Evolutionary conservation across 2,888 invertebrate species (phyloP).

Genomic region (Aspidiotus destructor): DNA sequence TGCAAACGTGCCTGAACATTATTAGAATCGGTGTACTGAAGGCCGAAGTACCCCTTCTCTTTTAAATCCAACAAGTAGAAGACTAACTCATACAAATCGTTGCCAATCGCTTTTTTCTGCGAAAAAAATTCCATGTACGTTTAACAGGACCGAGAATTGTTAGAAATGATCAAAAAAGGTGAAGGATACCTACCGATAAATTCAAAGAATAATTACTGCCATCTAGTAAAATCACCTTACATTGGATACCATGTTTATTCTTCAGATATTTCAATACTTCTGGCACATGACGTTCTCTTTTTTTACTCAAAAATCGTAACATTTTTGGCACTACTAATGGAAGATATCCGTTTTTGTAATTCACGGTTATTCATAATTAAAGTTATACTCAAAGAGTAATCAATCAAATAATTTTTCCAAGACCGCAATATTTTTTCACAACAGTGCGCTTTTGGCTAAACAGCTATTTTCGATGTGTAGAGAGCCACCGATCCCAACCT

Average conservation of each 20-base stretch:
- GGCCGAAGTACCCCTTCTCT: conserved; percentile 97
- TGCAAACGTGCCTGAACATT: conserved; percentile 64
- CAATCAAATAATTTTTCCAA: no score
- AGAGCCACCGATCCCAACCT: no score
- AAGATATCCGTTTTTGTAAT: no score
- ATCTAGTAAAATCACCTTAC: conserved; percentile 89
- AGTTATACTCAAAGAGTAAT: no score
- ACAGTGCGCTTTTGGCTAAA: no score
- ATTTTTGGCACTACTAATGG: conserved; percentile 46
- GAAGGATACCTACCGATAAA: conserved; percentile 61
- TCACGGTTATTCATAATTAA: no score
- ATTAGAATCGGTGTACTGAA: conserved; percentile 94
- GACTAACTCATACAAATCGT: conserved; percentile 92
- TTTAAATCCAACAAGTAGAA: conserved; percentile 94
- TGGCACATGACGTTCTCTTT: conserved; percentile 43
- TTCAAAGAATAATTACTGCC: conserved; percentile 90
- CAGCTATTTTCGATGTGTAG: no score
- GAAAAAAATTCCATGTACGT: conserved; percentile 41
- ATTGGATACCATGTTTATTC: conserved; percentile 74
- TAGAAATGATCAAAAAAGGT: no score
- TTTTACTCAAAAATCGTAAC: conserved; percentile 71
- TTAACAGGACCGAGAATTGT: background rate
- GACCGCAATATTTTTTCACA: no score
- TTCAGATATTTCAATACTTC: conserved; percentile 41
- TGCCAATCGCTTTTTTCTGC: conserved; percentile 88